phyloP scores from a whole-genome alignment of 2,888 invertebrate species.

The Caenorhabditis doughertyi region DNA sequence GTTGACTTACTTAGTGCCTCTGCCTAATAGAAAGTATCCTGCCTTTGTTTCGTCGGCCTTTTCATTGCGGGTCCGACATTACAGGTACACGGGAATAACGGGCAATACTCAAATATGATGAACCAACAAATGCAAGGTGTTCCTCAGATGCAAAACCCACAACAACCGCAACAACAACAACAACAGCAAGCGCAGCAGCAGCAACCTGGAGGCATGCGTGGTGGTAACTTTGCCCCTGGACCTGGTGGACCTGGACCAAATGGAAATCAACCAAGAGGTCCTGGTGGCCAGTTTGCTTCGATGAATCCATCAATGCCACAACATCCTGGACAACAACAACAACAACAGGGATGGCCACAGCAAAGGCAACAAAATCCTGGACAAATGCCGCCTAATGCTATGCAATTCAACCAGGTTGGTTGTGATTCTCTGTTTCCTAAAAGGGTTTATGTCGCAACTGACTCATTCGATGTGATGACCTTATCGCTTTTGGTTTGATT shows the following conservation, averaged over 20 bases:
- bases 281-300: conserved; percentile 65
- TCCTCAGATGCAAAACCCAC: conserved; percentile 37
- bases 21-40: conserved; percentile 20
- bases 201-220: conserved; percentile 17
- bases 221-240: conserved; percentile 22
- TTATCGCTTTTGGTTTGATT: conserved; percentile 13
- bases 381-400: conserved; percentile 37
- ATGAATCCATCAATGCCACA: conserved; percentile 56
- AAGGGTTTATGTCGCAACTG: conserved; percentile 6
- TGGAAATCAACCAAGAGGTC: conserved; percentile 57
- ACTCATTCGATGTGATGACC: conserved; percentile 13
- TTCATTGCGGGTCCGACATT: conserved; percentile 11
- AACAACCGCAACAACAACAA: conserved; percentile 47
- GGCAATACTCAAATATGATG: conserved; percentile 7
- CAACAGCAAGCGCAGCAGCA: conserved; percentile 40
- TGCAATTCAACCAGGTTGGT: conserved; percentile 50
- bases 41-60: conserved; percentile 10
- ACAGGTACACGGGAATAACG: conserved; percentile 21
- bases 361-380: conserved; percentile 36
- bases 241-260: conserved; percentile 35
- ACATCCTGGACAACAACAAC: conserved; percentile 44
- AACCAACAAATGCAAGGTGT: conserved; percentile 21
- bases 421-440: conserved; percentile 19
- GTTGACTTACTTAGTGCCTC: background rate
- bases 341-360: conserved; percentile 35